These are phyloP conservation scores for Mimachlamys varia DNA, from an alignment of 2,888 invertebrate genomes.

Conservation along the genomic window DNA sequence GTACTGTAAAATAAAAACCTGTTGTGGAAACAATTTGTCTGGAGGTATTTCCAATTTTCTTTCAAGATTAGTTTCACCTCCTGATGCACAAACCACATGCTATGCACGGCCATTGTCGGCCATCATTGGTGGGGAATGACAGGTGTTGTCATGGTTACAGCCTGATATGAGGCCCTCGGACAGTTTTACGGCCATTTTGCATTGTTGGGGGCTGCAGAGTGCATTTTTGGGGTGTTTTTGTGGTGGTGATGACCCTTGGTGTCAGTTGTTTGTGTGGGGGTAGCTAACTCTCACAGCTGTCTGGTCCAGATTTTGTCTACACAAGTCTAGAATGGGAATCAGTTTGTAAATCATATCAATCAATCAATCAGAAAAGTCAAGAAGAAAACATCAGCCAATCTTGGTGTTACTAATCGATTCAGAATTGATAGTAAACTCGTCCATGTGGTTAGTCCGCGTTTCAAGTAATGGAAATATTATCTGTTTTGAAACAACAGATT, in stretches of 20 bases:
- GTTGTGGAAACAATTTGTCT: not conserved
- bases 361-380: too few relatives aligned
- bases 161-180: not conserved
- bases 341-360: too few relatives aligned
- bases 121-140: not conserved
- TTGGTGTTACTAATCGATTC: too few relatives aligned
- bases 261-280: not conserved
- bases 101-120: not conserved
- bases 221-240: not conserved
- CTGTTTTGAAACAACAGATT: too few relatives aligned
- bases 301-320: too few relatives aligned
- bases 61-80: not conserved
- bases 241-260: not conserved
- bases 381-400: too few relatives aligned
- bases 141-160: not conserved
- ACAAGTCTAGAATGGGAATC: too few relatives aligned
- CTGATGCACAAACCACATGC: conserved; percentile 18
- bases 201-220: not conserved
- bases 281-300: not conserved
- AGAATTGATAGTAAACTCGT: too few relatives aligned
- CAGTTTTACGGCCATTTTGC: conserved; percentile 18
- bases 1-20: not conserved
- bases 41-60: not conserved
- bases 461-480: too few relatives aligned
- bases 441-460: too few relatives aligned